Evolutionary conservation across 1,140 invertebrate species (phyloP).

Genomic region (Paracyclopina nana): DNA sequence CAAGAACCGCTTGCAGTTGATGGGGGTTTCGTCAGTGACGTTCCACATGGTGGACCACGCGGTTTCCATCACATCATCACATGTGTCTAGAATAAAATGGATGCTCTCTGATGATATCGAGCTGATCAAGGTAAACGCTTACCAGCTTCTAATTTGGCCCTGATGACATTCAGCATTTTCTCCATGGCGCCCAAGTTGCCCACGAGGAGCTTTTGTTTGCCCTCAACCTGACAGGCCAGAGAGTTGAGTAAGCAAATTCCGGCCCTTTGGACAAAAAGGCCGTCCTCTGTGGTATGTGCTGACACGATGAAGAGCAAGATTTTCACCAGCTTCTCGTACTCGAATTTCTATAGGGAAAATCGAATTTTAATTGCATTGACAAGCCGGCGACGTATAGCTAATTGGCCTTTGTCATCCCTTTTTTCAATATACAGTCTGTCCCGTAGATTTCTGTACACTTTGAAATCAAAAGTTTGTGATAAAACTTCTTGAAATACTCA

Average conservation of each 20-base stretch:
- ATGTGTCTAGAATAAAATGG: constrained; percentile 24
- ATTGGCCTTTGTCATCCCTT: too few relatives aligned
- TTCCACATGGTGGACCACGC: constrained; percentile 98
- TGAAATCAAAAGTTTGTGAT: too few relatives aligned
- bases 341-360: too few relatives aligned
- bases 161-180: constrained; percentile 23
- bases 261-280: constrained; percentile 71
- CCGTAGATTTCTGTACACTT: too few relatives aligned
- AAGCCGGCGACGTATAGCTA: too few relatives aligned
- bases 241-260: constrained; percentile 87
- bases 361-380: too few relatives aligned
- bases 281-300: constrained; percentile 43
- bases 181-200: constrained; percentile 70
- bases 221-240: constrained; percentile 85
- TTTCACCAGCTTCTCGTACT: constrained; percentile 13
- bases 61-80: constrained; percentile 88
- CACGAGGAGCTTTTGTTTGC: constrained; percentile 66
- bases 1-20: constrained; percentile 75
- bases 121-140: constrained; percentile 36
- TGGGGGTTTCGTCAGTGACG: constrained; percentile 84
- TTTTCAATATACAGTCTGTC: too few relatives aligned
- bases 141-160: constrained; percentile 52
- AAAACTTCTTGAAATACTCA: too few relatives aligned
- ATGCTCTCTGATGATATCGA: background rate
- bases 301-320: constrained; percentile 58